Evolutionary conservation across 2,113 vertebrate species (phyloP), one percentile per base, ranked within the genome.

Genomic region (Phrynosoma platyrhinos): DNA sequence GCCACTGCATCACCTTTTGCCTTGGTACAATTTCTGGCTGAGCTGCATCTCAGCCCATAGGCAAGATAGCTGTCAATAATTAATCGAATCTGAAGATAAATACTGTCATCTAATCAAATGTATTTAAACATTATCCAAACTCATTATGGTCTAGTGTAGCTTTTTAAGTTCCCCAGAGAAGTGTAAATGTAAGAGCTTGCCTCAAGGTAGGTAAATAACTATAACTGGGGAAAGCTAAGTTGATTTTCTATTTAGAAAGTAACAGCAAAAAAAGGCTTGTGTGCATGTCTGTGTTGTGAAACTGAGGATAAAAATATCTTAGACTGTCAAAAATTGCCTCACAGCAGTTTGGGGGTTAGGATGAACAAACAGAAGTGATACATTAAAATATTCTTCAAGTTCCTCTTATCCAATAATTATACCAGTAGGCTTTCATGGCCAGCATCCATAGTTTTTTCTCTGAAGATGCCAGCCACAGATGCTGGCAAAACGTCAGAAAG

Each of bases 71-170:
- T 87, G 83, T 42, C 30, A 82, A 36, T 86, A 91, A 91, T 88
- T 91, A 66, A 93, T 83, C 78, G 90, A 12, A 88, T 66, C 9
- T 30, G 88, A 87, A 91, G 83, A 92, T 80, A 64, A 69, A 88
- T 1, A 18, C 53, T 85, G 20, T 68, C 58, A 91, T 86, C 74
- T 74, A 81, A 87, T 90, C 87, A n/a, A 86, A 47, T 27, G 13
- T 86, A 66, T 71, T 88, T 74, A 91, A 92, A 86, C 75, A 88
- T 82, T 91, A 91, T 74, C 82, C 84, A 87, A 93, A 72, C 27
- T 91, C 47, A 62, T 76, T 91, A 84, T 64, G 83, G 27, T 55
- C 88, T 86, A 82, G 52, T 87, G 62, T 76, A 79, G 86, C 58
- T 80, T 32, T 87, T 92, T 91, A 74, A 2, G n/a, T 32, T 89